Base-by-base conservation (phyloP, 1,140 invertebrate genomes). In the Chrysomallon squamiferum region DNA sequence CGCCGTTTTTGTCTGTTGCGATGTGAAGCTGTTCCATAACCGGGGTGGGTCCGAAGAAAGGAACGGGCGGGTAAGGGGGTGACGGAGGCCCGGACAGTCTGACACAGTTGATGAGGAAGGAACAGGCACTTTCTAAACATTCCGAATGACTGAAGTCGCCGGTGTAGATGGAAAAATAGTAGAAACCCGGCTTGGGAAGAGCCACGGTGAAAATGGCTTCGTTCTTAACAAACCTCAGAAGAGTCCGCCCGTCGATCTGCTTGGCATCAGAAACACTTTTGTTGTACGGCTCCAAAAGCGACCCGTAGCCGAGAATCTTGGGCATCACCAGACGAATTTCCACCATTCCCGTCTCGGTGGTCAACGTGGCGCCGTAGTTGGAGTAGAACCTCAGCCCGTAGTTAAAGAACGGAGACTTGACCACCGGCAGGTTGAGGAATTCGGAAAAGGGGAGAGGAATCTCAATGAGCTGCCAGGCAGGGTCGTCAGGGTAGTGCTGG, bases 401-500 rank as follows among this genome's bases (percentile, higher is more conserved):
- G 52, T 82, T 82, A 59, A 82, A 82, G 64, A 85, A 85, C 33
- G 83, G 83, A 9, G 83, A 85, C 54, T 85, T 85, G 20, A 84
- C 76, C 30, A 85, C 78, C 0, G 88, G 88, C 25, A 87, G 73
- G 61, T 80, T 76, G 32, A 88, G 84, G 77, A 88, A 89, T 54
- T 88, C 83, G 9, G 87, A 86, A 66, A 89, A 81, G 18, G 83
- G 85, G 15, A 88, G 71, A 18, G 87, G 86, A 54, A 82, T 83
- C 52, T 87, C 83, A 57, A 88, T 71, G 27, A 89, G 80, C 73
- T 89, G 88, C 88, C 88, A 89, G 50, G 79, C 79, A 15, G 73
- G 73, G 56, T 87, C 82, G 69, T 87, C 87, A 2, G 88, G 88
- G 72, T 86, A 88, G 74, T 89, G 88, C n/a, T 88, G 87, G 76